Conservation (phyloP, 2,888 invertebrate genomes). For the Neria commutata region DNA sequence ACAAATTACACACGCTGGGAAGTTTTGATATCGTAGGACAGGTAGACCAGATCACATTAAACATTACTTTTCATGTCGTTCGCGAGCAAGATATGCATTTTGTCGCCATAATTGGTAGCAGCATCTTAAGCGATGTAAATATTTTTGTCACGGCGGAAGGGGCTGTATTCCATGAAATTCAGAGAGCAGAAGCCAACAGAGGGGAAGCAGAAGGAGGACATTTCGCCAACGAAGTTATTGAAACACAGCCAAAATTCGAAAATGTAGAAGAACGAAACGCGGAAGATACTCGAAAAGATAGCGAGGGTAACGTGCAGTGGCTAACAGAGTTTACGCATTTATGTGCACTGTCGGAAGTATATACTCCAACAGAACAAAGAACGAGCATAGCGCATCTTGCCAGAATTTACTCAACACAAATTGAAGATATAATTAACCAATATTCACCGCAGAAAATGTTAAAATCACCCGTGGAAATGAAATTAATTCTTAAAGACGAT, state of each 20-base stretch:
- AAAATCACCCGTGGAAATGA: constrained; percentile 7
- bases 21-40: not conserved
- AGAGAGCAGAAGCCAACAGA: no score
- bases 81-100: constrained; percentile 10
- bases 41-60: constrained; percentile 5
- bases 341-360: no score
- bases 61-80: constrained; percentile 16
- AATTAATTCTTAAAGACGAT: constrained; percentile 20
- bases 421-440: not conserved
- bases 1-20: constrained; percentile 2
- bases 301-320: no score
- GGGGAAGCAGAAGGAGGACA: no score
- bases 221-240: no score
- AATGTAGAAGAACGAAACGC: no score
- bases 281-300: no score
- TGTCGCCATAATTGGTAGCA: constrained; percentile 18
- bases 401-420: not conserved
- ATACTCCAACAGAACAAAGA: no score
- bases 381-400: not conserved
- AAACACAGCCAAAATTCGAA: no score
- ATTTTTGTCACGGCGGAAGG: not conserved
- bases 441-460: not conserved
- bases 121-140: constrained; percentile 7
- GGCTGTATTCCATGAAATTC: not conserved
- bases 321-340: not conserved